Percentiles rank a stretch among this genome's conserved stretches.
Conservation (phyloP, 2,888 invertebrate genomes). For the Lottia gigantea region DNA sequence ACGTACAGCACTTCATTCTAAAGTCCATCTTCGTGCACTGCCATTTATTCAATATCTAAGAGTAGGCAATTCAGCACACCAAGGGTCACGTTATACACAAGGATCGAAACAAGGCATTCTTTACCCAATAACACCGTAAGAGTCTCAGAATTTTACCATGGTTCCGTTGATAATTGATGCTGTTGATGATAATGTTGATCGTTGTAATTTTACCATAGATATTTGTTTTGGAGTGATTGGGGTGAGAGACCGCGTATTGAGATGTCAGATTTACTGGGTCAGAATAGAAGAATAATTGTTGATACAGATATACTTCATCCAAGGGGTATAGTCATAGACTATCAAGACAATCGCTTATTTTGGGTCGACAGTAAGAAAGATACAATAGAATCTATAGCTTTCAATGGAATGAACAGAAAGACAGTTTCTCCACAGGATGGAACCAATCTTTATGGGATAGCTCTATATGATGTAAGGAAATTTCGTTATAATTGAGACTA, state of each 20-base stretch:
- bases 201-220: conserved; percentile 37
- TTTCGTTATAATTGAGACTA: too few relatives aligned
- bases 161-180: too few relatives aligned
- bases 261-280: conserved; percentile 53
- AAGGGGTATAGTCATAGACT: conserved; percentile 82
- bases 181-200: too few relatives aligned
- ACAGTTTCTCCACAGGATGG: conserved; percentile 47
- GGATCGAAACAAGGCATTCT: too few relatives aligned
- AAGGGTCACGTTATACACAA: too few relatives aligned
- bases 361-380: conserved; percentile 88
- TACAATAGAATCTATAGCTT: conserved; percentile 82
- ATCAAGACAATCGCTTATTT: conserved; percentile 77
- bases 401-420: conserved; percentile 79
- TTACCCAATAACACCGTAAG: too few relatives aligned
- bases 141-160: too few relatives aligned
- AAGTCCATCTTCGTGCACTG: too few relatives aligned
- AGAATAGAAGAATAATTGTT: conserved; percentile 48
- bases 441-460: conserved; percentile 53
- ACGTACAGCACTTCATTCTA: too few relatives aligned
- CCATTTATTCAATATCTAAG: too few relatives aligned
- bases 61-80: too few relatives aligned
- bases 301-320: conserved; percentile 42
- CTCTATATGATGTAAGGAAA: conserved; percentile 48
- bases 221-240: conserved; percentile 62
- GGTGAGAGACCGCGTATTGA: conserved; percentile 56